phyloP scores from a whole-genome alignment of 2,888 invertebrate genomes.

The Argynnis bischoffii region DNA sequence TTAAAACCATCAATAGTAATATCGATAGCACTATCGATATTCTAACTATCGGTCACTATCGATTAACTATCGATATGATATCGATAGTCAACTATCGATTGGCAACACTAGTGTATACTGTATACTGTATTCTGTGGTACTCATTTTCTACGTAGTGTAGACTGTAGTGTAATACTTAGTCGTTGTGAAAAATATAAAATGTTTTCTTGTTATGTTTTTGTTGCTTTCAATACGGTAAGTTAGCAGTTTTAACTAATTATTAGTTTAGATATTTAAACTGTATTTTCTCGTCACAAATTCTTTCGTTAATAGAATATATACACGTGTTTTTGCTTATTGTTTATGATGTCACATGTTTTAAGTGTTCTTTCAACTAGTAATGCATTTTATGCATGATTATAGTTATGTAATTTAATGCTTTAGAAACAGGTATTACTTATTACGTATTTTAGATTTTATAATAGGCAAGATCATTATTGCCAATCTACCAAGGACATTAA shows the following conservation, averaged over 20 bases:
- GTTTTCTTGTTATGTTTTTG: constrained; percentile 26
- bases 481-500: constrained; percentile 13
- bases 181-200: constrained; percentile 29
- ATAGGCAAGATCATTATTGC: neutral
- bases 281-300: neutral
- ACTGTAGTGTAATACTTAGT: neutral
- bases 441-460: neutral
- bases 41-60: too few species aligned
- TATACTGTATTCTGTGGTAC: neutral
- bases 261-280: neutral
- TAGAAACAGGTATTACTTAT: neutral
- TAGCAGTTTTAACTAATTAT: constrained; percentile 1
- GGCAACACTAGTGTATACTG: too few species aligned
- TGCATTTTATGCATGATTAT: neutral
- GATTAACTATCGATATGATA: too few species aligned
- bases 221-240: constrained; percentile 36
- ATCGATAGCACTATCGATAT: too few species aligned
- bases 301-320: neutral
- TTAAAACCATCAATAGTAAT: too few species aligned
- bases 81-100: too few species aligned
- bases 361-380: neutral
- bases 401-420: constrained; percentile 11
- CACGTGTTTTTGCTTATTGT: constrained; percentile 8
- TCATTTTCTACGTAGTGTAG: constrained; percentile 12
- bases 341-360: constrained; percentile 7